Evolutionary conservation across 1,140 invertebrate genomes (phyloP), one percentile per base, ranked within the genome.

Genomic region (Drosophila pachea): DNA sequence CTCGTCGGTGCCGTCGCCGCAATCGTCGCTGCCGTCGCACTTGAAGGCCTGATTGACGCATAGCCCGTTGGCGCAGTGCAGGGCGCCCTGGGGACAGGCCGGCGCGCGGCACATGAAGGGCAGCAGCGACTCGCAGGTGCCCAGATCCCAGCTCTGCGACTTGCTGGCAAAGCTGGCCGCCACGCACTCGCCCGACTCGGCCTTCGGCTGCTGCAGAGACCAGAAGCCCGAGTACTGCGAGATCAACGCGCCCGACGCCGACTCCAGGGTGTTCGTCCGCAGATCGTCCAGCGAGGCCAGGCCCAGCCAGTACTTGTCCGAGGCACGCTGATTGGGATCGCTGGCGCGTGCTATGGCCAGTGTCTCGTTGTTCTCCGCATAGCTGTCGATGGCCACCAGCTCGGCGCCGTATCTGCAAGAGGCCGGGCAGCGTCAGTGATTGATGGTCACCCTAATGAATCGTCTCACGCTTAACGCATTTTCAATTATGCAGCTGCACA

Each of bases 151-250:
- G 68, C 95, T 97, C 90, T 98, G 96, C 16, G 91, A 90, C 65
- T 91, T 92, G 74, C 95, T 93, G n/a, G 92, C 94, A n/a, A 92
- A 93, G 8, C 95, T 90, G 9, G 93, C 92, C 65, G 95, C 94
- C 6, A 98, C 97, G 90, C 97, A 98, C 90, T 97, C 95, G 29
- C 97, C 97, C 8, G 93, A 92, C 48, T 92, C 91, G 14, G 96
- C 94, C 90, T 97, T 93, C 1, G 97, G 97, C 89, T 99, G 97
- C 76, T 92, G 92, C 58, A 95, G 89, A 54, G 95, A 95, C 96
- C 95, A 97, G 89, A 96, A 97, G 78, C 96, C 96, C 65, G 96
- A 95, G 89, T 98, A 99, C 90, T 98, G 96, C 1, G 96, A 97
- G 49, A 97, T 95, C 67, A 97, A 91, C 6, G 95, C 93, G 40